A percentile compares a stretch with the other conserved stretches of the same genome.
phyloP scores from a whole-genome alignment of 2,113 vertebrate genomes.

The Pimephales promelas region DNA sequence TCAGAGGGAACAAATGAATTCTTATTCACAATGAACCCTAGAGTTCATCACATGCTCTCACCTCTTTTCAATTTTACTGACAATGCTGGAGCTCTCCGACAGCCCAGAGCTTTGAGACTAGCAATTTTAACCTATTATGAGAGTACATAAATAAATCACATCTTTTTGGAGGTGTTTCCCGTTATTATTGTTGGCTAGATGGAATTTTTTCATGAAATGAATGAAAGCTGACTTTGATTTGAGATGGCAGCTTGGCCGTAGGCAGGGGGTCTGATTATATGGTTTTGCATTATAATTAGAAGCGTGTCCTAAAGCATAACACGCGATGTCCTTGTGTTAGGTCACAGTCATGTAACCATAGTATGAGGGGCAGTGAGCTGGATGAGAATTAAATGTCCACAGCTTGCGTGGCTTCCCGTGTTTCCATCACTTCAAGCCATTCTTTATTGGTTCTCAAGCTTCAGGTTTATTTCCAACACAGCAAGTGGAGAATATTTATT shows the following conservation, averaged over 20 bases:
- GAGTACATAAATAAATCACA: conserved; percentile 8
- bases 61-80: neutral
- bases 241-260: conserved; percentile 17
- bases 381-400: conserved; percentile 13
- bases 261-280: conserved; percentile 16
- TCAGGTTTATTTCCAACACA: conserved; percentile 17
- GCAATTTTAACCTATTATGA: conserved; percentile 31
- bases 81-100: neutral
- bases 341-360: neutral
- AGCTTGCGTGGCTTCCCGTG: neutral
- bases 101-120: neutral
- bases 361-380: conserved; percentile 9
- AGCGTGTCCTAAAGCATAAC: conserved; percentile 8
- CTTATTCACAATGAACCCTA: conserved; percentile 17
- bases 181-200: conserved; percentile 13
- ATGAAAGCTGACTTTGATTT: conserved; percentile 37
- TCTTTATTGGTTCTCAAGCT: neutral
- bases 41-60: conserved; percentile 16
- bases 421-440: conserved; percentile 11
- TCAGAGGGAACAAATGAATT: neutral
- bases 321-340: conserved; percentile 4
- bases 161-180: conserved; percentile 14
- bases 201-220: neutral
- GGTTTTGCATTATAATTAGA: conserved; percentile 29
- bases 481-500: too few relatives aligned